Evolutionary conservation across 1,140 invertebrate genomes (phyloP), one percentile per base, ranked within the genome.

Genomic region (Ceratina calcarata): DNA sequence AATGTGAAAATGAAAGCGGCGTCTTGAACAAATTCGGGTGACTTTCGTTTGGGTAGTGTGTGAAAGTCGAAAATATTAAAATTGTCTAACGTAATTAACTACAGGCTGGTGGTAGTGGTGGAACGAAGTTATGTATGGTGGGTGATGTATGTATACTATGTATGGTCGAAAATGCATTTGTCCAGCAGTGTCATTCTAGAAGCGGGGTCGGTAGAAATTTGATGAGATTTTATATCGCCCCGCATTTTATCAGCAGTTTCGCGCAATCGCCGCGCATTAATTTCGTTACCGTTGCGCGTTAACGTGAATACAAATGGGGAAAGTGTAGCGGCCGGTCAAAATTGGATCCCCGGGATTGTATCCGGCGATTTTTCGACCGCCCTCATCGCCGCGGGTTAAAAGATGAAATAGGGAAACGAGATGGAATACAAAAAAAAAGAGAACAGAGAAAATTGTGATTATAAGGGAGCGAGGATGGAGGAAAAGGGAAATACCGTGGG

Each of bases 201-300:
- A 4, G 27, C 27, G 27, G 27, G 27, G 27, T 4, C 27, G 27
- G 51, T 72, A 64, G 68, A 45, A 75, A 72, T 73, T 64, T 72
- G 77, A 78, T 78, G 77, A 73, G 77, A 72, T 78, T 78, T 78
- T 78, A 73, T 73, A 78, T 73, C 65, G 77, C 49, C 7, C 69
- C n/a, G 69, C 61, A 57, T 55, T 78, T 78, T 78, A 64, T 73
- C 77, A 65, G 20, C 69, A 64, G 60, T 78, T 73, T 57, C 77
- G 77, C 69, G 22, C 45, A 62, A 62, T 78, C 75, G 66, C 15
- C 13, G 45, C 27, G 51, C 69, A 65, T 73, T 78, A 73, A 72
- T 78, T 72, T 65, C 69, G 77, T 78, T 78, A 73, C 37, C 76
- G 69, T 4, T 13, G 49, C 20, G 51, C 49, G 76, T 73, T 78